Evolutionary conservation across 2,888 invertebrate species (phyloP), one percentile per base, ranked within the genome.

Genomic region (Chrysolina americana): DNA sequence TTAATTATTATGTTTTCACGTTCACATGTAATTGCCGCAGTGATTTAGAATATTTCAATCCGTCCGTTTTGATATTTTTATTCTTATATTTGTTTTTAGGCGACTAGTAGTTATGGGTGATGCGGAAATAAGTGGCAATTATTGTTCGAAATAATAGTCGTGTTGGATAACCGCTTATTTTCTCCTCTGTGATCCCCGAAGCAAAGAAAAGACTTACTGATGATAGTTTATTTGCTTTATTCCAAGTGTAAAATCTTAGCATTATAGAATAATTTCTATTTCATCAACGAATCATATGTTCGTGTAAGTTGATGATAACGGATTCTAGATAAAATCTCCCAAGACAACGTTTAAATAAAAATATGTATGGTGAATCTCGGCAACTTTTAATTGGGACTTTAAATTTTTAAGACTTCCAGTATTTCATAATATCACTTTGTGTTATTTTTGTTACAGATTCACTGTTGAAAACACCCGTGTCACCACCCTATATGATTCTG

Each of bases 401-500:
- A n/a, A n/a, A n/a, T n/a, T 28, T 28, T 28, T 28, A 28, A 28
- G 5, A 28, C 28, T 2, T 28, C 28, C 28, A 28, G 28, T 28
- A 2, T 5, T 28, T 28, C 28, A 28, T 5, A 28, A 5, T 28
- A 28, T 3, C 0, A 36, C 36, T 36, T 36, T 36, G 36, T 36
- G 36, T 36, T 36, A n/a, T 36, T 36, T 36, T 4, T 36, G 36
- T 36, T 36, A n/a, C 74, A 87, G 87, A 79, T 86, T 83, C 79
- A 86, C 88, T 4, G 83, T 82, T n/a, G 87, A 89, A 86, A 85
- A 88, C 71, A 83, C 85, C 2, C 82, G 90, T 82, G 90, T 95
- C 36, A 92, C 95, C 28, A 94, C 93, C 76, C 90, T 97, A 10
- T 98, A 97, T 87, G 97, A 97, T 86, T 96, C 96, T 50, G 90